Evolutionary conservation across 2,113 vertebrate genomes (phyloP).

Genomic region (Poicephalus gulielmi): DNA sequence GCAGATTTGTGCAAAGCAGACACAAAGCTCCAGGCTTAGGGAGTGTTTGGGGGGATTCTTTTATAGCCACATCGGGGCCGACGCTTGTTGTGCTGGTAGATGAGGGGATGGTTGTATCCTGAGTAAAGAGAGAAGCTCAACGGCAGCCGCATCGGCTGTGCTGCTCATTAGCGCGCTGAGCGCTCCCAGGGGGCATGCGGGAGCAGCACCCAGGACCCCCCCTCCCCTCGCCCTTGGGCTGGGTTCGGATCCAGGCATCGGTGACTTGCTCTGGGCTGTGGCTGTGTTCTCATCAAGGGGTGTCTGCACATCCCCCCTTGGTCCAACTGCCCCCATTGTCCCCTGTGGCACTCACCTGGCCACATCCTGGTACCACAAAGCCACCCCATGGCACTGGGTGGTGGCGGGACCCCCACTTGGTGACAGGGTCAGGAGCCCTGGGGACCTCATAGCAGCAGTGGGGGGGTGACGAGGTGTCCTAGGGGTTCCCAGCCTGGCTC

Average conservation of each 20-base stretch:
- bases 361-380: not conserved
- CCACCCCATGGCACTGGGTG: not conserved
- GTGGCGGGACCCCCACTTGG: not conserved
- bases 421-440: fast-evolving
- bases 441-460: not conserved
- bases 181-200: fast-evolving
- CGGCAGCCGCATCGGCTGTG: not conserved
- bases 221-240: not conserved
- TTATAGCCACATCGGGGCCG: fast-evolving
- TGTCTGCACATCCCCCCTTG: not conserved
- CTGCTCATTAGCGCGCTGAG: not conserved
- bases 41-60: not conserved
- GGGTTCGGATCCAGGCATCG: not conserved
- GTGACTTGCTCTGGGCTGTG: not conserved
- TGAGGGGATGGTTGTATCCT: not conserved
- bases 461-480: not conserved
- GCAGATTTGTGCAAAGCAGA: slow-evolving; percentile 25
- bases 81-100: fast-evolving
- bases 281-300: not conserved
- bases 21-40: slow-evolving; percentile 36
- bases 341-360: not conserved
- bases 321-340: not conserved
- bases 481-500: not conserved
- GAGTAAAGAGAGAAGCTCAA: slow-evolving; percentile 14
- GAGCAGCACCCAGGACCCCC: fast-evolving